Percentiles rank a stretch among this genome's conserved stretches.
These are phyloP conservation scores for Chymomyza amoena DNA, from an alignment of 2,888 invertebrate species.

Conservation along the genomic window DNA sequence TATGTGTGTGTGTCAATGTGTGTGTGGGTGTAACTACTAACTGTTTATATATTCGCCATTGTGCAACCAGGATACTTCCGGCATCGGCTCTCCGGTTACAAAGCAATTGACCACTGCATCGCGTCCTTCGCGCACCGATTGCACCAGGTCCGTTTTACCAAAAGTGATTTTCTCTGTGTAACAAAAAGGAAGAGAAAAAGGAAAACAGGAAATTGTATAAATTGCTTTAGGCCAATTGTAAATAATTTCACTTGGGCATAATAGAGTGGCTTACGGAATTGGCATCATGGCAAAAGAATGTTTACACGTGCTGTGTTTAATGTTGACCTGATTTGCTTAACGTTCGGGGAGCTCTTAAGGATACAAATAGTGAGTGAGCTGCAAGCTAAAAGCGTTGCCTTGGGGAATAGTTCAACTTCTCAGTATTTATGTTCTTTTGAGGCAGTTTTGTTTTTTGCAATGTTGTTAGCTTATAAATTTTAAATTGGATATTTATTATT, in stretches of 20 bases:
- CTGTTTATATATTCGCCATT: conserved; percentile 78
- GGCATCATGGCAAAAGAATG: not conserved
- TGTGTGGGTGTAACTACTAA: conserved; percentile 49
- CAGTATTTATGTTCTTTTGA: too few species aligned
- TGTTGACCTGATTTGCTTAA: not conserved
- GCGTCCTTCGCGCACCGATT: conserved; percentile 80
- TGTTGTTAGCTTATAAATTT: too few species aligned
- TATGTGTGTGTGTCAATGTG: not conserved
- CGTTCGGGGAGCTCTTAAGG: not conserved
- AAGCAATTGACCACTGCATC: conserved; percentile 79
- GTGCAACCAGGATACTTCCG: conserved; percentile 79
- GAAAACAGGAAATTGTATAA: conserved; percentile 13
- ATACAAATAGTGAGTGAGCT: not conserved
- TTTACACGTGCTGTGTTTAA: not conserved
- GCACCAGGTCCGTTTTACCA: conserved; percentile 80
- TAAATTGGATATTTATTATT: too few species aligned
- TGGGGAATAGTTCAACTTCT: not conserved
- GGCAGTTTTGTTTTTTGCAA: too few species aligned
- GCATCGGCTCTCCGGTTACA: conserved; percentile 79
- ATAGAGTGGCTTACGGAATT: conserved; percentile 10
- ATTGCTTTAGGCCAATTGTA: conserved; percentile 18
- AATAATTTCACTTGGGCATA: conserved; percentile 5
- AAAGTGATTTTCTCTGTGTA: conserved; percentile 81
- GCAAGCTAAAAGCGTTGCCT: not conserved
- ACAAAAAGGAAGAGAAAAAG: not conserved